Conservation (phyloP, 2,113 vertebrate species). For the Microtus pennsylvanicus region DNA sequence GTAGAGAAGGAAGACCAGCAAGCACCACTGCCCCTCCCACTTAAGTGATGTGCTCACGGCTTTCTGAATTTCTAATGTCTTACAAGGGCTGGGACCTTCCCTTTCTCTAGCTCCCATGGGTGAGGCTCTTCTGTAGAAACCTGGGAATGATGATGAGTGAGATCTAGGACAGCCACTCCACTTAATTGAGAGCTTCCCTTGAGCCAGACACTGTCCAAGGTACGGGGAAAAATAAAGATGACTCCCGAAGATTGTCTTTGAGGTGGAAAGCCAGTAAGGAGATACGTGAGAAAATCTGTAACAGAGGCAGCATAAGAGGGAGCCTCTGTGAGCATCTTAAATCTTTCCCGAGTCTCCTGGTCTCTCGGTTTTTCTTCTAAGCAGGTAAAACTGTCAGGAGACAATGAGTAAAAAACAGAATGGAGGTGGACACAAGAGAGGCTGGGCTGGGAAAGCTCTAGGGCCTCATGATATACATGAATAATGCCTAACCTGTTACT, state of each 20-base stretch:
- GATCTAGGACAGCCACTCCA: neutral
- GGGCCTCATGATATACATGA: neutral
- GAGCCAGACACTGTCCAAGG: neutral
- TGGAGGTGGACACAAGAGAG: neutral
- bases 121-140: neutral
- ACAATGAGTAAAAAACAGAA: neutral
- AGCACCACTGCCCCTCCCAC: neutral
- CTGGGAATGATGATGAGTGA: neutral
- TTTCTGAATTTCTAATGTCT: neutral
- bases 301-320: neutral
- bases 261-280: neutral
- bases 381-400: no score
- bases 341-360: fast-evolving
- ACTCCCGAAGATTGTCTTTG: neutral
- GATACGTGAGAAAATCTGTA: neutral
- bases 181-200: neutral
- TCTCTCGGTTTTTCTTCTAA: neutral
- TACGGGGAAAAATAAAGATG: neutral
- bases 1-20: neutral
- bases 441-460: neutral
- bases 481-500: neutral
- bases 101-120: neutral
- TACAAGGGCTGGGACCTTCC: neutral
- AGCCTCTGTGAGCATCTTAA: neutral
- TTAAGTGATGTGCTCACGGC: neutral